Percentiles rank a stretch among this genome's conserved stretches.
Conservation (phyloP, 1,140 invertebrate genomes). For the Diabrotica undecimpunctata region DNA sequence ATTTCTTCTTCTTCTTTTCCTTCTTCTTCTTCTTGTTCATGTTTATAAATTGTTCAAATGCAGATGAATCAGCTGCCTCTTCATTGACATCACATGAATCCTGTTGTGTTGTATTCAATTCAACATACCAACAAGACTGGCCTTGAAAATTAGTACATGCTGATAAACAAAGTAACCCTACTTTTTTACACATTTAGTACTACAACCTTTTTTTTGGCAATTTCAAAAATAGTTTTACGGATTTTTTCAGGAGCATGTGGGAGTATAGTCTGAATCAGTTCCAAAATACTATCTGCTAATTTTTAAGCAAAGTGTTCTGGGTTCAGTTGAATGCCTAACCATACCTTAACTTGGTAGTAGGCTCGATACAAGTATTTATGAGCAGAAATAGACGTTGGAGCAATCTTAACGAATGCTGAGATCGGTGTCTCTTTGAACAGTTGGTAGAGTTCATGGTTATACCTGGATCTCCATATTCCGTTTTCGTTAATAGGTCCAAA, state of each 20-base stretch:
- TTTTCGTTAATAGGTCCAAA: no score
- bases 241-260: no score
- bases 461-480: no score
- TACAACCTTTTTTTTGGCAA: no score
- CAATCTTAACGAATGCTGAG: no score
- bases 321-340: neutral
- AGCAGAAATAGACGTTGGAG: neutral
- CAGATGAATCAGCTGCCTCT: neutral
- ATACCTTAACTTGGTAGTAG: neutral
- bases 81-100: neutral
- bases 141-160: neutral
- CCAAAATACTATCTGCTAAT: neutral
- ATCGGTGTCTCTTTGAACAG: no score
- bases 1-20: conserved; percentile 1
- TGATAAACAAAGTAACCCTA: neutral
- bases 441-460: no score
- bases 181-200: no score
- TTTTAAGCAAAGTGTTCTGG: neutral
- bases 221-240: no score
- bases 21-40: neutral
- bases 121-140: neutral
- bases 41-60: neutral
- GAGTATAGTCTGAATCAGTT: neutral
- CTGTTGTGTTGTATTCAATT: neutral
- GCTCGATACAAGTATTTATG: neutral